These are phyloP conservation scores for Parapristionchus giblindavisi DNA, from an alignment of 2,888 invertebrate genomes.

Conservation along the genomic window DNA sequence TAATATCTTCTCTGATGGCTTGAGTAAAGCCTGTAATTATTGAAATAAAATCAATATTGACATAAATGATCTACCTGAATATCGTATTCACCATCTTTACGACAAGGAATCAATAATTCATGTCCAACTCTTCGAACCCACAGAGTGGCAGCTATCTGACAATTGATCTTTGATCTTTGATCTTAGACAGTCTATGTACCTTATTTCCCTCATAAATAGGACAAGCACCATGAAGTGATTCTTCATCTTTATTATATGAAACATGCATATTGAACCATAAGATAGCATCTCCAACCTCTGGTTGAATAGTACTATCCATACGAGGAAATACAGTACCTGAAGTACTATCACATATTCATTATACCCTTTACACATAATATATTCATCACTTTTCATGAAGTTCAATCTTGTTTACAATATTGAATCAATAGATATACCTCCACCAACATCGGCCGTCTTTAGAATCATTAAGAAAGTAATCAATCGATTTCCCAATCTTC, in stretches of 20 bases:
- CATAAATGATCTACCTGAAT: too few species aligned
- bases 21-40: too few species aligned
- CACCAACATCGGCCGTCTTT: conserved; percentile 45
- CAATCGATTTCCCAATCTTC: conserved; percentile 48
- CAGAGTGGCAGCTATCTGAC: conserved; percentile 29
- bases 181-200: conserved; percentile 14
- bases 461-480: conserved; percentile 46
- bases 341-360: too few species aligned
- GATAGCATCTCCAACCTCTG: conserved; percentile 58
- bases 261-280: conserved; percentile 61
- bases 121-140: conserved; percentile 34
- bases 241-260: conserved; percentile 32
- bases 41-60: too few species aligned
- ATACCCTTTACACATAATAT: not conserved
- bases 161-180: not conserved
- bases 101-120: conserved; percentile 18
- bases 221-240: conserved; percentile 59
- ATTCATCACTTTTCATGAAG: not conserved
- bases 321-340: conserved; percentile 59
- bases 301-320: conserved; percentile 44
- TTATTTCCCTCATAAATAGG: conserved; percentile 58
- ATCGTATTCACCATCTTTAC: not conserved
- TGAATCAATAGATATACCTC: conserved; percentile 38
- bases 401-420: too few species aligned
- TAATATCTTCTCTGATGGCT: too few species aligned